A percentile compares a stretch with the other conserved stretches of the same genome.
Evolutionary conservation across 2,113 vertebrate genomes (phyloP).

Genomic region (Dasypus novemcinctus): DNA sequence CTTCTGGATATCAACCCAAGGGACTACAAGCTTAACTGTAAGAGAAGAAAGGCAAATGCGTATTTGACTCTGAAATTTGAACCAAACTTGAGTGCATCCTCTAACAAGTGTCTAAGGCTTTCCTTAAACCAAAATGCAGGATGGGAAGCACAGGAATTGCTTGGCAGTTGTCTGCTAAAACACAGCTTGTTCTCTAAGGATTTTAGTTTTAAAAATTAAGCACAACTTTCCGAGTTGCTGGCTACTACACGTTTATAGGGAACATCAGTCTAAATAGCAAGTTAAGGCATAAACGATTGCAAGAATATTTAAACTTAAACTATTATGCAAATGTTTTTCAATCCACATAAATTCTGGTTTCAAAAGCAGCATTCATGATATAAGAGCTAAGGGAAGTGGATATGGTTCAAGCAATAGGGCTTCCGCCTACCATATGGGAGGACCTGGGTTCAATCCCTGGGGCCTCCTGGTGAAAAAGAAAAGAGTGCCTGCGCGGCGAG

Average conservation of each 20-base stretch:
- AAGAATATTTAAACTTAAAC: not conserved
- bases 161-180: not conserved
- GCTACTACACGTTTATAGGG: not conserved
- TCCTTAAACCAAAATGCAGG: not conserved
- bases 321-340: not conserved
- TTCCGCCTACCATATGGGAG: no score
- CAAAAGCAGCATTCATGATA: not conserved
- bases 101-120: not conserved
- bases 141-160: not conserved
- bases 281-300: not conserved
- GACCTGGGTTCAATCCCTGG: no score
- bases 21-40: conserved; percentile 93
- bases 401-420: no score
- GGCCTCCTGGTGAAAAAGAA: no score
- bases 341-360: conserved; percentile 5
- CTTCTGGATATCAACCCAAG: conserved; percentile 95
- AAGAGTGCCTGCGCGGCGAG: no score
- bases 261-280: not conserved
- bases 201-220: not conserved
- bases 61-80: not conserved
- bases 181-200: not conserved
- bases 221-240: not conserved
- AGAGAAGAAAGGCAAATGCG: not conserved
- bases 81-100: not conserved
- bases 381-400: not conserved